Evolutionary conservation across 2,113 vertebrate genomes (phyloP).

Genomic region (Strix uralensis): DNA sequence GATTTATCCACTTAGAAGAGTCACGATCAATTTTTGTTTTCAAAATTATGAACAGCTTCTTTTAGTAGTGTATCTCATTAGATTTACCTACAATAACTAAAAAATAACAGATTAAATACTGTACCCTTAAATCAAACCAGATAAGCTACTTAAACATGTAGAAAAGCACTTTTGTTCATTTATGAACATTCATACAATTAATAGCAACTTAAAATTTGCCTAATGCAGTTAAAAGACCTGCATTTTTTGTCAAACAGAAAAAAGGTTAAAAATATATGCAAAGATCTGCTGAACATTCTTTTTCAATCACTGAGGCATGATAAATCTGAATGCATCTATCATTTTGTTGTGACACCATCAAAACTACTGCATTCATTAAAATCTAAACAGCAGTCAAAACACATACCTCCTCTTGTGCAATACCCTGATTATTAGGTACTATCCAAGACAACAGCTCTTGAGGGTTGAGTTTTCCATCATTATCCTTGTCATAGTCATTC

Average conservation of each 20-base stretch:
- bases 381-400: neutral
- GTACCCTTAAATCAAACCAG: neutral
- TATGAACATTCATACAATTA: neutral
- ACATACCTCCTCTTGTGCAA: constrained; percentile 91
- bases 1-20: neutral
- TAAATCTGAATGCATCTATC: neutral
- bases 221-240: neutral
- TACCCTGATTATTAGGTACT: constrained; percentile 91
- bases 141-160: neutral
- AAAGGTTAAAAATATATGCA: neutral
- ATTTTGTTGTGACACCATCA: neutral
- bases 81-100: neutral
- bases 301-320: neutral
- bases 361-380: neutral
- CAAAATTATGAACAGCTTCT: neutral
- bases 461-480: constrained; percentile 84
- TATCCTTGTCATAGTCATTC: constrained; percentile 92
- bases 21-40: neutral
- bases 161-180: neutral
- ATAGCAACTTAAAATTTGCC: neutral
- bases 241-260: neutral
- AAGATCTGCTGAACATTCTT: neutral
- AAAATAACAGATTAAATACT: neutral
- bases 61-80: neutral
- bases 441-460: constrained; percentile 93